Conservation (phyloP, 2,888 invertebrate genomes). For the Allolobophora icterica region DNA sequence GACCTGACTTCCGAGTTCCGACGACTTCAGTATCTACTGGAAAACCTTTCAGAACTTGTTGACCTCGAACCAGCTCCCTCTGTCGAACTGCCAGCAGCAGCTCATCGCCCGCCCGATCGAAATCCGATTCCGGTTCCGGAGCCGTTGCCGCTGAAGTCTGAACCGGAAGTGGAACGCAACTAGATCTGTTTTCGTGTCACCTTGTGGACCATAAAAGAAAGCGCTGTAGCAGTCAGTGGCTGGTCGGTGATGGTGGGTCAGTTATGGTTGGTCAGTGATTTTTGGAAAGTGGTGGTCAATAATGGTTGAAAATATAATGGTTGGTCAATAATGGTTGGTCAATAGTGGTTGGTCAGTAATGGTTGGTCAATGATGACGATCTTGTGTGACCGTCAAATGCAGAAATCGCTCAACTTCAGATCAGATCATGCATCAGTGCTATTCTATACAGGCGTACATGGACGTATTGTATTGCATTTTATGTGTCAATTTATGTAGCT, state of each 20-base stretch:
- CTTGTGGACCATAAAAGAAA: not conserved
- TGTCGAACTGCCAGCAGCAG: not conserved
- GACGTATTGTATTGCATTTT: too few species aligned
- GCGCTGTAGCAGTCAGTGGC: not conserved
- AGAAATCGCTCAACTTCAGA: too few species aligned
- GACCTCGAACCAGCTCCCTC: not conserved
- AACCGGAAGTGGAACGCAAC: not conserved
- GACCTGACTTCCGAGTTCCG: slow-evolving; percentile 14
- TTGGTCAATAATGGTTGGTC: too few species aligned
- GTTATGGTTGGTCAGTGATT: too few species aligned
- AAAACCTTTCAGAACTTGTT: not conserved
- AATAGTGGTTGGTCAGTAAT: too few species aligned
- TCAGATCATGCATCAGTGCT: too few species aligned
- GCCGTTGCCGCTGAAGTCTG: not conserved
- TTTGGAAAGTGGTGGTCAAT: too few species aligned
- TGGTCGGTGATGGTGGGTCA: not conserved
- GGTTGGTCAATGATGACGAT: too few species aligned
- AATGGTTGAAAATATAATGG: too few species aligned
- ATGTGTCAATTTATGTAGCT: too few species aligned
- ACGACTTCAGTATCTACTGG: slow-evolving; percentile 18
- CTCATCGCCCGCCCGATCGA: not conserved
- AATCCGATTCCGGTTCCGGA: not conserved
- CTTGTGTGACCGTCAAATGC: too few species aligned
- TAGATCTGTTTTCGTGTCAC: not conserved
- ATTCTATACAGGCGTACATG: too few species aligned